Base-by-base conservation (phyloP, 2,888 invertebrate species). In the Eutolmus rufibarbis region DNA sequence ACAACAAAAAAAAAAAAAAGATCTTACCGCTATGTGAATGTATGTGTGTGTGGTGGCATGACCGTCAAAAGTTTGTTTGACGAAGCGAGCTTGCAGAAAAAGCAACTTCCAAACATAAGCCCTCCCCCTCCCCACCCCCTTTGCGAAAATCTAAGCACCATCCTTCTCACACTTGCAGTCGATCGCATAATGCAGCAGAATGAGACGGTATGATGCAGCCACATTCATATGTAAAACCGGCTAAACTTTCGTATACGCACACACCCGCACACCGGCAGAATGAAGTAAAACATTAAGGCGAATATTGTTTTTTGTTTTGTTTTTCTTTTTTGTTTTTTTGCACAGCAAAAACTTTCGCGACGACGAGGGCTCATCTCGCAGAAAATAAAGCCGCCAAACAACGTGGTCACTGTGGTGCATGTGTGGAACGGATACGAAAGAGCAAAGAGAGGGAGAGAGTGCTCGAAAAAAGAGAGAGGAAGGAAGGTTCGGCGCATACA, bases 21-120 rank as follows among this genome's bases (percentile, higher is more conserved):
- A 19, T 28, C 12, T 76, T 34, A n/a, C 76, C 16, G 28, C 23
- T 37, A 84, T 28, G 5, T 43, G 31, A 40, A 43, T 74, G 28
- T 37, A 4, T 46, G 12, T 43, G 14, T 46, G 43, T 46, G 14
- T 74, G 28, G 74, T 74, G 74, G 37, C 16, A 85, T 85, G 85
- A 85, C 85, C 85, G 85, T 85, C 85, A 85, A 85, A 85, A 85
- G 85, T 85, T 85, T 28, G 85, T 28, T 85, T 74, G 43, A 40
- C 74, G n/a, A 85, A 85, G 43, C n/a, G 74, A 85, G 85, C 85
- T 74, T 85, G 74, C 85, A 85, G 43, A 46, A 85, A 57, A 79
- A 23, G 19, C 76, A 34, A 76, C 34, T 37, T 76, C 76, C 51
- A 34, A 40, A 76, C 76, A 40, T 37, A 76, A 37, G 76, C 19